A percentile compares a stretch with the other conserved stretches of the same genome.
These are phyloP conservation scores for rabbit (Oryctolagus cuniculus) DNA, from an alignment of 2,113 vertebrate genomes.

Conservation along the genomic window mOryCun1.1 NC_091453.1:47023001-47023500, in stretches of 20 bases:
- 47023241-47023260: not conserved
- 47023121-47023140: not conserved
- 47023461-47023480: too few species aligned
- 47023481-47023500: too few species aligned
- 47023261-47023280: not conserved
- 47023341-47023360: not conserved
- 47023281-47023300: not conserved
- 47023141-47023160: not conserved
- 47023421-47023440: not conserved
- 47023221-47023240: not conserved
- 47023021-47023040: too few species aligned
- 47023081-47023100: not conserved
- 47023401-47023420: not conserved
- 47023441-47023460: not conserved
- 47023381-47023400: not conserved
- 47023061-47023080: not conserved
- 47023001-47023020: too few species aligned
- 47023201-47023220: not conserved
- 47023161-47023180: not conserved
- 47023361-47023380: not conserved
- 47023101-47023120: not conserved
- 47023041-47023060: too few species aligned
- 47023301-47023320: not conserved
- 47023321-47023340: not conserved
- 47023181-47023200: not conserved